phyloP scores from a whole-genome alignment of 2,888 invertebrate species.

The Ischnus inquisitorius region DNA sequence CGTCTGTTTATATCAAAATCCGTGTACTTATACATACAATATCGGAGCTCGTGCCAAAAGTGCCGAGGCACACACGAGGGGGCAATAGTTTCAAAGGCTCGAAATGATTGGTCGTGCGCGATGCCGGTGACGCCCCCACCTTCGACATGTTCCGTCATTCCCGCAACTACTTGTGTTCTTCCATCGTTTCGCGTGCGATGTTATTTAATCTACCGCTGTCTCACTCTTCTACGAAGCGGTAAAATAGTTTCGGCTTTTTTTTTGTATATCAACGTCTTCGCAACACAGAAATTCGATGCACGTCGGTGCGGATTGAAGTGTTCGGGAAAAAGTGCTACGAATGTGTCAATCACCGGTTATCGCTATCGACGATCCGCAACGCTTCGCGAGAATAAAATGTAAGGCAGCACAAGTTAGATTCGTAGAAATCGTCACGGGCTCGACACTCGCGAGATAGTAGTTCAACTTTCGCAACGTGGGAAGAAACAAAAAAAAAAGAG shows the following conservation, averaged over 20 bases:
- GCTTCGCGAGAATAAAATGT: slow-evolving; percentile 19
- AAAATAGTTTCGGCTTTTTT: background rate
- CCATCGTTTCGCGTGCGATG: slow-evolving; percentile 48
- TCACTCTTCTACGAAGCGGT: slow-evolving; percentile 1
- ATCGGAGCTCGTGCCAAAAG: slow-evolving; percentile 1
- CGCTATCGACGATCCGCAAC: slow-evolving; percentile 4
- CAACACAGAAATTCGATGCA: background rate
- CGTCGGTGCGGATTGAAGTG: background rate
- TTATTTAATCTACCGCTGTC: slow-evolving; percentile 33
- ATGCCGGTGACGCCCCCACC: slow-evolving; percentile 51
- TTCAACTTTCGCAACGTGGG: slow-evolving; percentile 33
- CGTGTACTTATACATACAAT: background rate
- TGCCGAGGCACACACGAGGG: background rate
- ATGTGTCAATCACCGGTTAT: slow-evolving; percentile 10
- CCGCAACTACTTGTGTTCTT: slow-evolving; percentile 53
- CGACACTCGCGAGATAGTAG: background rate
- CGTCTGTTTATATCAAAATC: background rate
- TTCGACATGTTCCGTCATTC: slow-evolving; percentile 16
- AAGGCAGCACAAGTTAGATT: slow-evolving; percentile 16
- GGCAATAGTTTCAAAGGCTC: slow-evolving; percentile 14
- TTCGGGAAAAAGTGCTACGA: background rate
- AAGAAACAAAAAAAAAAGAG: background rate
- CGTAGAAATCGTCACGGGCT: background rate
- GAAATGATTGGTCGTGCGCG: slow-evolving; percentile 42
- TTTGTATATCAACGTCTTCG: background rate